These are phyloP conservation scores for Dryomyza anilis DNA, from an alignment of 2,888 invertebrate species.

Conservation along the genomic window DNA sequence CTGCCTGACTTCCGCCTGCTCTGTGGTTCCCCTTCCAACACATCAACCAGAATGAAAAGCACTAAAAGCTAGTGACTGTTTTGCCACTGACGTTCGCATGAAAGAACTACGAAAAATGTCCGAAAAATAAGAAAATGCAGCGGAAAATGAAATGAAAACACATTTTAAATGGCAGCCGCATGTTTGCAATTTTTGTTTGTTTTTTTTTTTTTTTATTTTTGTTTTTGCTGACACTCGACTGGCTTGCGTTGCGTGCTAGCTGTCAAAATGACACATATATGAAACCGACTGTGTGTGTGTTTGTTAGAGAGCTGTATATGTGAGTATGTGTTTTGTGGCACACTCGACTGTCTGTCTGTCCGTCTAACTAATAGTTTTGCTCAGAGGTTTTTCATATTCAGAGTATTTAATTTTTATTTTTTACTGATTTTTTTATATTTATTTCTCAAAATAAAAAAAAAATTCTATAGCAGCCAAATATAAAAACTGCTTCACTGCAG, in stretches of 20 bases:
- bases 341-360: not conserved
- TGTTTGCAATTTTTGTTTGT: conserved; percentile 15
- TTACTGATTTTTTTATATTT: not conserved
- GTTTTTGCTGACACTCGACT: too few species aligned
- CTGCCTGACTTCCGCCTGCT: not conserved
- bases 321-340: not conserved
- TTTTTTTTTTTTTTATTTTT: too few species aligned
- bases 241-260: too few species aligned
- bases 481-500: not conserved
- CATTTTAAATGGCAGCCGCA: conserved; percentile 15
- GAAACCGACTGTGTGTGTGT: not conserved
- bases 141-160: conserved; percentile 14
- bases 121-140: conserved; percentile 10
- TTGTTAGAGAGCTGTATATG: not conserved
- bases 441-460: not conserved
- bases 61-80: not conserved
- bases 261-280: conserved; percentile 17
- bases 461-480: not conserved
- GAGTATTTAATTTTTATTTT: not conserved
- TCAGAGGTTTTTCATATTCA: not conserved
- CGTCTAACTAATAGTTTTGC: not conserved
- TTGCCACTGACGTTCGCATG: not conserved
- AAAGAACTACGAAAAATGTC: not conserved
- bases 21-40: not conserved
- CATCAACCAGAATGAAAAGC: not conserved